Conservation (phyloP, 2,888 invertebrate species). For the Platycheirus albimanus region DNA sequence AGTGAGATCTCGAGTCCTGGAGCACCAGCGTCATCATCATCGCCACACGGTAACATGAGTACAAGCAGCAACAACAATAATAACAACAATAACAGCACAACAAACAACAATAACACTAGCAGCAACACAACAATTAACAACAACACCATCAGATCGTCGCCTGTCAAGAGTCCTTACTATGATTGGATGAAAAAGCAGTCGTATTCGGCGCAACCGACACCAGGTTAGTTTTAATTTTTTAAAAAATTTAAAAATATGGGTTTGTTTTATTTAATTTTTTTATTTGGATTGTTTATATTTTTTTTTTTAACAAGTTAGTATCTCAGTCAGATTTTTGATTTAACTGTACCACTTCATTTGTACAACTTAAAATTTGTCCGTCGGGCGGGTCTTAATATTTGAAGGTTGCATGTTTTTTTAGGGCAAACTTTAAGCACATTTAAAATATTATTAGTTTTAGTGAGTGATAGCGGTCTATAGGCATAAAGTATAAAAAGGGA, state of each 20-base stretch:
- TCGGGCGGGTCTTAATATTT: too few relatives aligned
- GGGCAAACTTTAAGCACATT: too few relatives aligned
- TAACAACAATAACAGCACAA: slow-evolving; percentile 63
- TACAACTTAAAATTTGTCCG: too few relatives aligned
- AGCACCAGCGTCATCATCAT: slow-evolving; percentile 80
- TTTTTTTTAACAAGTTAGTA: too few relatives aligned
- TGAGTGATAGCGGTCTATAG: too few relatives aligned
- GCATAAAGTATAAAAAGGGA: too few relatives aligned
- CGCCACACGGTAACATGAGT: slow-evolving; percentile 84
- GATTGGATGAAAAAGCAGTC: slow-evolving; percentile 97
- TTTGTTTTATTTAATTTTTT: slow-evolving; percentile 3
- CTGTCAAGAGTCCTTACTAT: slow-evolving; percentile 89
- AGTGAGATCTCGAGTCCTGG: slow-evolving; percentile 86
- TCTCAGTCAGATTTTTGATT: too few relatives aligned
- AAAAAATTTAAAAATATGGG: background rate
- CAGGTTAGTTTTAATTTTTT: slow-evolving; percentile 85
- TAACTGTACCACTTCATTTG: too few relatives aligned
- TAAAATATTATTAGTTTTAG: too few relatives aligned
- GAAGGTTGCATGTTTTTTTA: too few relatives aligned
- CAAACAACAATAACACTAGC: too few relatives aligned
- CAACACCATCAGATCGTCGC: slow-evolving; percentile 85
- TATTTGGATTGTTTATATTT: too few relatives aligned
- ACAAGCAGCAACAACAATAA: slow-evolving; percentile 85
- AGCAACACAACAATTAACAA: slow-evolving; percentile 72
- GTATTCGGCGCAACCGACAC: slow-evolving; percentile 92